Conservation (phyloP, 2,113 vertebrate species). For the Epinephelus fuscoguttatus region DNA sequence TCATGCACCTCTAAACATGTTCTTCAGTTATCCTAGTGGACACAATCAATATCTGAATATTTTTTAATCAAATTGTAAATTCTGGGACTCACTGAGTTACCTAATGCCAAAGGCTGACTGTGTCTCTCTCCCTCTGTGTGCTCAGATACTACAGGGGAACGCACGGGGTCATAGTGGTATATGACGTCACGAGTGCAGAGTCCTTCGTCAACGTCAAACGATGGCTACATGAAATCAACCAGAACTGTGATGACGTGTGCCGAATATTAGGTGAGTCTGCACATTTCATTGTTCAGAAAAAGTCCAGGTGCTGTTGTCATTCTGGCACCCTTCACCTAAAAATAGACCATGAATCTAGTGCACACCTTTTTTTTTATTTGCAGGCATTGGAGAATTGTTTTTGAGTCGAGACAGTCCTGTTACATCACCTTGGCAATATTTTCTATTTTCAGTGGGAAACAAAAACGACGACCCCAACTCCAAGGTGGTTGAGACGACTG, state of each 20-base stretch:
- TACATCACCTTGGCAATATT: not conserved
- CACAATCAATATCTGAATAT: not conserved
- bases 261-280: conserved; percentile 93
- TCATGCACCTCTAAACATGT: too few species aligned
- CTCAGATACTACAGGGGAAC: conserved; percentile 97
- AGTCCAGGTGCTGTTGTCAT: not conserved
- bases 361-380: not conserved
- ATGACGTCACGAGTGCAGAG: conserved; percentile 97
- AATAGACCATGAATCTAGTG: not conserved
- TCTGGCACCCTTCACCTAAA: not conserved
- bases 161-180: conserved; percentile 98
- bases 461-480: conserved; percentile 98
- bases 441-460: conserved; percentile 90
- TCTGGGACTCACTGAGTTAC: not conserved
- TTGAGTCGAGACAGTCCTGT: not conserved
- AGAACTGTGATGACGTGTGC: conserved; percentile 98
- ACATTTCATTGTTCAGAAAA: not conserved
- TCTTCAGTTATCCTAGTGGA: not conserved
- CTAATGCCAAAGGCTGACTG: not conserved
- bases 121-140: conserved; percentile 23
- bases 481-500: conserved; percentile 98
- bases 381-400: not conserved
- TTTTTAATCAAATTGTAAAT: not conserved
- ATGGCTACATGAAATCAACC: conserved; percentile 99
- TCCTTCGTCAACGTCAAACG: conserved; percentile 99